These are phyloP conservation scores for Stenodera caucasica DNA, from an alignment of 2,888 invertebrate species.

Conservation along the genomic window DNA sequence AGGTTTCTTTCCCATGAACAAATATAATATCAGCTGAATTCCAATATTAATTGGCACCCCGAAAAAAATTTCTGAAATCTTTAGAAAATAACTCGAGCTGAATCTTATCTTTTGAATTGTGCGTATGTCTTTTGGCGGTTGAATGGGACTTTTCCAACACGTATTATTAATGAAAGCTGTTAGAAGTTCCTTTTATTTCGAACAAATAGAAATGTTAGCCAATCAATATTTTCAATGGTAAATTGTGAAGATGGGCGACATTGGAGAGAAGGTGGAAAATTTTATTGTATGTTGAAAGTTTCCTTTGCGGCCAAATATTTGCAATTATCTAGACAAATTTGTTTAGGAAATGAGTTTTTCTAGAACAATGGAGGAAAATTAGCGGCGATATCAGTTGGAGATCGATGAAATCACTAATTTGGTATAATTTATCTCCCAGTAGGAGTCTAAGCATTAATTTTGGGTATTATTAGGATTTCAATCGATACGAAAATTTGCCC, in stretches of 20 bases:
- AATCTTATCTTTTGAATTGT: not conserved
- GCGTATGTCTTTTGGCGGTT: not conserved
- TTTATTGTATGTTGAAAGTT: not conserved
- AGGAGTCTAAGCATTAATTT: not conserved
- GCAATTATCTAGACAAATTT: not conserved
- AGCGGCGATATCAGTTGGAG: not conserved
- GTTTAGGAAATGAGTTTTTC: not conserved
- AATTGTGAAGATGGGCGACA: not conserved
- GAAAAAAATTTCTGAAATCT: no score
- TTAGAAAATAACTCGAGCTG: not conserved
- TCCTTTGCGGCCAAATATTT: not conserved
- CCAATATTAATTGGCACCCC: no score
- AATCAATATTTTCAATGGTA: not conserved
- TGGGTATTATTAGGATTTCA: not conserved
- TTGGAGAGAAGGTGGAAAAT: not conserved
- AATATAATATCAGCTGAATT: no score
- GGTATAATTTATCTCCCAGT: not conserved
- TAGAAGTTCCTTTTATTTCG: not conserved
- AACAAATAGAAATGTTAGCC: not conserved
- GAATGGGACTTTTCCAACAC: not conserved
- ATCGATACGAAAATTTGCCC: not conserved
- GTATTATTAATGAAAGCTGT: not conserved
- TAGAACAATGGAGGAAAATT: not conserved
- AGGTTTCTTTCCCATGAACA: no score
- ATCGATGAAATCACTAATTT: not conserved